Evolutionary conservation across 2,797 vertebrate genomes (phyloP).

Genomic region (Sebastes itinus): DNA sequence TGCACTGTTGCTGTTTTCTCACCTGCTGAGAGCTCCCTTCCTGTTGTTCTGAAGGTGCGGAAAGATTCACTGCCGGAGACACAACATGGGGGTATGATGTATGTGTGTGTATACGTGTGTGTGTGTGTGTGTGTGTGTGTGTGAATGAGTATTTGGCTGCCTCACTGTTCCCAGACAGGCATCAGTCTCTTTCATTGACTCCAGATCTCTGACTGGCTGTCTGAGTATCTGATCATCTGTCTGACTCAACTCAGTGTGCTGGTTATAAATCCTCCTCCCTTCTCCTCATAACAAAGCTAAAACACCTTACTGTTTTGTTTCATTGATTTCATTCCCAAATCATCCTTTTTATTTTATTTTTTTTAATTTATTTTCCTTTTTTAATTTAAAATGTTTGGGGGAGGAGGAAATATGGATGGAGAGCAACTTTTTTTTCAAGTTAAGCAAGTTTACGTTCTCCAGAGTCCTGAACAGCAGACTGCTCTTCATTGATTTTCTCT

Average conservation of each 20-base stretch:
- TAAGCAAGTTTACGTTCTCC: not conserved
- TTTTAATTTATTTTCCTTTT: not conserved
- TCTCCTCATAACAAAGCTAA: not conserved
- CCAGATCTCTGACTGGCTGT: slow-evolving; percentile 53
- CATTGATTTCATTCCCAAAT: not conserved
- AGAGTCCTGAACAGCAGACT: not conserved
- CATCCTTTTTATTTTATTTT: not conserved
- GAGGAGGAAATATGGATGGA: not conserved
- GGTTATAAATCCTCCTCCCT: not conserved
- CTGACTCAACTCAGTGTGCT: slow-evolving; percentile 59
- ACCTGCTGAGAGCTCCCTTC: slow-evolving; percentile 51
- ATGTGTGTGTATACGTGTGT: slow-evolving; percentile 7
- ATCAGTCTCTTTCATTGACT: slow-evolving; percentile 62
- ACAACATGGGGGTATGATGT: slow-evolving; percentile 22
- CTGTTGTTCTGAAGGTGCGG: slow-evolving; percentile 45
- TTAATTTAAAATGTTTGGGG: not conserved
- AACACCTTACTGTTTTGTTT: not conserved
- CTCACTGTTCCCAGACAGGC: slow-evolving; percentile 51
- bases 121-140: slow-evolving; percentile 15
- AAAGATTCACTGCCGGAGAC: slow-evolving; percentile 55
- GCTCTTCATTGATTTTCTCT: not conserved
- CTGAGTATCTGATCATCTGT: slow-evolving; percentile 65
- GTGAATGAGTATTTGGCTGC: slow-evolving; percentile 12
- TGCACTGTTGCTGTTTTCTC: slow-evolving; percentile 22
- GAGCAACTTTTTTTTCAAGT: not conserved